Conservation (phyloP, 2,113 vertebrate genomes). For the Archilochus colubris region DNA sequence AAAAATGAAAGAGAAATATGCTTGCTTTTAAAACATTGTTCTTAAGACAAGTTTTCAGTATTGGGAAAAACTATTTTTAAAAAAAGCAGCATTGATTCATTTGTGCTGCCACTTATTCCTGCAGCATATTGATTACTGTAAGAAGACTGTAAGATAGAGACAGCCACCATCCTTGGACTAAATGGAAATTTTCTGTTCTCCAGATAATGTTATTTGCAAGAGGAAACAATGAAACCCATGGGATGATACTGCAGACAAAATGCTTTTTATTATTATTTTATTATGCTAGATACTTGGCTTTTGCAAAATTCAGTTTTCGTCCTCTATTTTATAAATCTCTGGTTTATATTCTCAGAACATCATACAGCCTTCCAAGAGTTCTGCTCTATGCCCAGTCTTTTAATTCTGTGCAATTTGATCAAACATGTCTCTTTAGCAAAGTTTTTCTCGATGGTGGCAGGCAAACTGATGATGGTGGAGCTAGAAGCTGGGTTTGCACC, state of each 20-base stretch:
- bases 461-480: background rate
- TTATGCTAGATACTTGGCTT: background rate
- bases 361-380: background rate
- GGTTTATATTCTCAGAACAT: background rate
- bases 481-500: background rate
- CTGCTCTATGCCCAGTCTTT: background rate
- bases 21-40: background rate
- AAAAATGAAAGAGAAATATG: constrained; percentile 28
- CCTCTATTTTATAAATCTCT: background rate
- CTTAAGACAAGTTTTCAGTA: background rate
- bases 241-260: background rate
- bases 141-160: background rate
- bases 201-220: background rate
- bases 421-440: background rate
- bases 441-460: background rate
- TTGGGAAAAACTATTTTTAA: background rate
- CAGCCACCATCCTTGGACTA: background rate
- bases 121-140: background rate
- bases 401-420: background rate
- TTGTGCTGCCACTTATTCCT: background rate
- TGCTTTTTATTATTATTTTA: background rate
- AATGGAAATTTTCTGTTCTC: background rate
- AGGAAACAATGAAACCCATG: background rate
- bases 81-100: background rate
- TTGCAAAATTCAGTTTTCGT: background rate